Percentiles rank a stretch among this genome's conserved stretches.
These are phyloP conservation scores for Pteronura brasiliensis DNA, from an alignment of 2,113 vertebrate genomes.

Conservation along the genomic window DNA sequence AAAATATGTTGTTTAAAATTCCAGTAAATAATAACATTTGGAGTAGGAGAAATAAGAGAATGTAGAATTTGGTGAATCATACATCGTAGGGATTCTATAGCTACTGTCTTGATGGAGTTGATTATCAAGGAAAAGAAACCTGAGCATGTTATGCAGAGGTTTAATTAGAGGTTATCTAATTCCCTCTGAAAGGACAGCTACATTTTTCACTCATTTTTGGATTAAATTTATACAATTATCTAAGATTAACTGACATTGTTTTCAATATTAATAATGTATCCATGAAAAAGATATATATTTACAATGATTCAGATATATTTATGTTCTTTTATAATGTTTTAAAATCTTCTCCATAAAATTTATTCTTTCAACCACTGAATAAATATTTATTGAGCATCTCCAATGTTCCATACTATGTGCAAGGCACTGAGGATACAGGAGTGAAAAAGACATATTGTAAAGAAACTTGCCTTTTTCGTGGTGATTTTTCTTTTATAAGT, in stretches of 20 bases:
- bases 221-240: not conserved
- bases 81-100: not conserved
- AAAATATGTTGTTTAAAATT: not conserved
- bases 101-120: not conserved
- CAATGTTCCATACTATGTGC: not conserved
- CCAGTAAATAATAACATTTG: not conserved
- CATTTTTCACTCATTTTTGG: not conserved
- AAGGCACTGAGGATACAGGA: not conserved
- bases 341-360: not conserved
- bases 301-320: not conserved
- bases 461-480: not conserved
- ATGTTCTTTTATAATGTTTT: not conserved
- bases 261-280: not conserved
- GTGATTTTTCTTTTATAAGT: not conserved
- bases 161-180: not conserved
- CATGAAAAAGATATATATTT: not conserved
- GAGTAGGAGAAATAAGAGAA: not conserved
- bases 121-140: not conserved
- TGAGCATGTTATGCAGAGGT: not conserved
- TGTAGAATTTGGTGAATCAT: not conserved
- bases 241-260: not conserved
- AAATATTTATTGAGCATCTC: not conserved
- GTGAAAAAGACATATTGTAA: not conserved
- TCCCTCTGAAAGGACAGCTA: not conserved
- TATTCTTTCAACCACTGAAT: not conserved